Evolutionary conservation across 2,113 vertebrate genomes (phyloP), one percentile per base, ranked within the genome.

Genomic region (Onychostoma macrolepis): DNA sequence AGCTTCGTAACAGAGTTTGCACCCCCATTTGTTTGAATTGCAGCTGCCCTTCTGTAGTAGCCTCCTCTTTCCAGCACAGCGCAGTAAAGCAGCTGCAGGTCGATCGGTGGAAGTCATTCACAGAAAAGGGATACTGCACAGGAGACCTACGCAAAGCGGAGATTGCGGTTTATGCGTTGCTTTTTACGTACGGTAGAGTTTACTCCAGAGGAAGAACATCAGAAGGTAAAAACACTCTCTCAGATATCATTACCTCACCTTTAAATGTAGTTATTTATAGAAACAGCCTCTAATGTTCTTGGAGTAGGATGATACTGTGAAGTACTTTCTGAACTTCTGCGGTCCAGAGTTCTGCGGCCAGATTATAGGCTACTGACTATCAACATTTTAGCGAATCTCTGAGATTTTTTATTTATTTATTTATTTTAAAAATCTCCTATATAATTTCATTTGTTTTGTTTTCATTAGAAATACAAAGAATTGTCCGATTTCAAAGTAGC

Each of bases 1-100:
- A 30, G 24, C 15, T 33, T 45, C 30, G 4, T 2, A n/a, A 1
- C 1, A 65, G 45, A 30, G 41, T 72, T 30, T 41, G 30, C 56
- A 61, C 91, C 90, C 87, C 90, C 56, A 10, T 71, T 76, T 67
- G 80, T 79, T 71, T 80, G 61, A 89, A 76, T 86, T 89, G 86
- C 82, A 83, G 63, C 65, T 77, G 86, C 48, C 88, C 92, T 86
- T 91, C 17, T 84, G 92, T 94, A 94, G 94, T 95, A 91, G 91
- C 87, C 90, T 89, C 88, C 79, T 85, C 87, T 89, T 85, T 24
- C 88, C 41, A 87, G 89, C 90, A 82, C 89, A 85, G 91, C 89
- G 90, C 94, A 93, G 91, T 89, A 43, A 58, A 80, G 81, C 85
- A 91, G 92, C 92, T 92, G 93, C 93, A 90, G 92, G 92, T 95